phyloP scores from a whole-genome alignment of 1,140 invertebrate species.

The Armadillidium nasatum region DNA sequence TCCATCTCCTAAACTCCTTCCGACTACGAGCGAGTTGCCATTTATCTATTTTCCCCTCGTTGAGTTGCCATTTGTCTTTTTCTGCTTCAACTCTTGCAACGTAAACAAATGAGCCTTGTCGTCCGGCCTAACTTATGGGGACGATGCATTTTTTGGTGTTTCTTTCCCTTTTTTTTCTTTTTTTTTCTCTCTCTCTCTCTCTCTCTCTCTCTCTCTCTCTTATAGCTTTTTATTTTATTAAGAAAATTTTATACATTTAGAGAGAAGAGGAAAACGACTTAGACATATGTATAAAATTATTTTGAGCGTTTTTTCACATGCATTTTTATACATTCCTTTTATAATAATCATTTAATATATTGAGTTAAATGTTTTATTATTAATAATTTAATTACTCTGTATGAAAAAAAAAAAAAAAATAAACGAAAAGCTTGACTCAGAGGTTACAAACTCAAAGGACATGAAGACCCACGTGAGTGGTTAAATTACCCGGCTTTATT shows the following conservation, averaged over 20 bases:
- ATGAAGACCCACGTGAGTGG: not conserved
- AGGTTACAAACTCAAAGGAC: not conserved
- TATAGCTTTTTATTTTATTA: not conserved
- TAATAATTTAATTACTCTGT: too few species aligned
- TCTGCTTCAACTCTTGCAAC: conserved; percentile 2
- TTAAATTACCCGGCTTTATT: conserved; percentile 9
- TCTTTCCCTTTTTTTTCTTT: not conserved
- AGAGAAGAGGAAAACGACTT: too few species aligned
- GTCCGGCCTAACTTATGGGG: conserved; percentile 10
- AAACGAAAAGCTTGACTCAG: too few species aligned
- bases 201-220: not conserved
- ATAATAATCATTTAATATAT: too few species aligned
- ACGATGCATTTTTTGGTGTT: not conserved
- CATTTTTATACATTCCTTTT: too few species aligned
- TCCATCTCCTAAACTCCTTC: conserved; percentile 7
- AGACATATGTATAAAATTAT: too few species aligned
- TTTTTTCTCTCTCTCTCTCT: not conserved
- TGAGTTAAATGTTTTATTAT: too few species aligned
- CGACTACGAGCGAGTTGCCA: not conserved
- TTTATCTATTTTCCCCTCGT: conserved; percentile 9
- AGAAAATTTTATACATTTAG: not conserved
- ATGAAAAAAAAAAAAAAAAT: too few species aligned
- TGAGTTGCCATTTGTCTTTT: conserved; percentile 12
- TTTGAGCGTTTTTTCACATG: too few species aligned
- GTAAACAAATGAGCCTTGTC: conserved; percentile 9